Evolutionary conservation across 2,888 invertebrate genomes (phyloP), one percentile per base, ranked within the genome.

Genomic region (Tetragnatha montana): DNA sequence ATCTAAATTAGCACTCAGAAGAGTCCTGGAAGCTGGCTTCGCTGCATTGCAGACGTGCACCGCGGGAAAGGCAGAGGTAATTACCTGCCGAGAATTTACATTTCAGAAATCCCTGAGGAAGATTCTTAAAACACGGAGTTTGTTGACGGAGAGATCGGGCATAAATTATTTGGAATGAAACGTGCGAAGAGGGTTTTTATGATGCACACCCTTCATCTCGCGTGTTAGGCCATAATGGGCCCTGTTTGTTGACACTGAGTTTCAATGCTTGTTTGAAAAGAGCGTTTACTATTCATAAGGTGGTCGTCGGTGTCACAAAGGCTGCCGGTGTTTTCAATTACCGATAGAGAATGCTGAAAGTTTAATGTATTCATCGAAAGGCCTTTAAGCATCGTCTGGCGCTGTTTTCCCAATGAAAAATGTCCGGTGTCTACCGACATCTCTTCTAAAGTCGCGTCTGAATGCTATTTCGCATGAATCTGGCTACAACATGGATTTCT

Each of bases 11-110:
- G 21, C n/a, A n/a, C 35, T 51, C 22, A n/a, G 60, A 73, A 17
- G 60, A 12, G 60, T 8, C 60, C 17, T 60, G 6, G 14, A 60
- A 17, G 60, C 60, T 60, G 60, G 14, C 17, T 60, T 60, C 10
- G 14, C 60, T 10, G 60, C 60, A 7, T 17, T 4, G 60, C 60
- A 78, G n/a, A 35, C 70, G 21, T n/a, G 74, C 22, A 51, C 47
- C 70, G 81, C 70, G 69, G 49, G 19, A 47, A 47, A 81, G 19
- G 50, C 82, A 74, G 35, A 51, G 12, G 70, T 85, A 85, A 85
- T 85, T 85, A 85, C 85, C 85, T 85, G 78, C 51, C 70, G 71
- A 78, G 78, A 70, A 75, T 85, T 85, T 70, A 70, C 85, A 78
- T 70, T 76, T 85, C 70, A 51, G 76, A 85, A 85, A 51, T 50